These are phyloP conservation scores for Suillia variegata DNA, from an alignment of 2,888 invertebrate genomes.

Conservation along the genomic window DNA sequence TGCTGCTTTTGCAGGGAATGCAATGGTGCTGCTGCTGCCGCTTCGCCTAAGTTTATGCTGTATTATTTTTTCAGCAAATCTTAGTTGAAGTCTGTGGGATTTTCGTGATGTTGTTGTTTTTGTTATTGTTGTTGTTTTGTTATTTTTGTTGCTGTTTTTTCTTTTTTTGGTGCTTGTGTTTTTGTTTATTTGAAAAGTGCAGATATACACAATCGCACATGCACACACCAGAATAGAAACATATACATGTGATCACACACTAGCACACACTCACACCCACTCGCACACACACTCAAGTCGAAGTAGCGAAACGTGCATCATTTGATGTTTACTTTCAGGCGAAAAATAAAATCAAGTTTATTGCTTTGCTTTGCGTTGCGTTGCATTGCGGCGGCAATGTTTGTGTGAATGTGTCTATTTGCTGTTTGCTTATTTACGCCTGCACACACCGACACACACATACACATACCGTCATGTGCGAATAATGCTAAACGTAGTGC, in stretches of 20 bases:
- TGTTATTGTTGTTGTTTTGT: not conserved
- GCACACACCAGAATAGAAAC: not conserved
- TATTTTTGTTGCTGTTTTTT: not conserved
- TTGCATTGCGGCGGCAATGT: not conserved
- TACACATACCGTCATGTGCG: not conserved
- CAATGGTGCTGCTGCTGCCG: too few species aligned
- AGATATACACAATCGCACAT: not conserved
- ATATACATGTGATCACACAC: too few species aligned
- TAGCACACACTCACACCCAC: too few species aligned
- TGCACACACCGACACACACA: too few species aligned
- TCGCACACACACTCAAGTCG: too few species aligned
- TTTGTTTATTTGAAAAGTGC: not conserved
- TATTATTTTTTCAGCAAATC: too few species aligned
- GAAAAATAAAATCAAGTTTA: constrained; percentile 6
- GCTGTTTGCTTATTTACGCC: too few species aligned
- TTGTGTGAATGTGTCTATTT: too few species aligned
- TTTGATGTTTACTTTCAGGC: constrained; percentile 11
- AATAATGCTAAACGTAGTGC: not conserved
- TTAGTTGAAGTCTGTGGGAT: too few species aligned
- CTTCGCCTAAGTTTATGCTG: too few species aligned
- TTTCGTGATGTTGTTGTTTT: not conserved
- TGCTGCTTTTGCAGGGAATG: too few species aligned
- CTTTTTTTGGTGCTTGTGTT: constrained; percentile 4
- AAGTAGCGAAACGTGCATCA: not conserved
- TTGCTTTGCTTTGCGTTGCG: not conserved